Evolutionary conservation across 2,888 invertebrate genomes (phyloP), one percentile per base, ranked within the genome.

Genomic region (Seira sanloemensis): DNA sequence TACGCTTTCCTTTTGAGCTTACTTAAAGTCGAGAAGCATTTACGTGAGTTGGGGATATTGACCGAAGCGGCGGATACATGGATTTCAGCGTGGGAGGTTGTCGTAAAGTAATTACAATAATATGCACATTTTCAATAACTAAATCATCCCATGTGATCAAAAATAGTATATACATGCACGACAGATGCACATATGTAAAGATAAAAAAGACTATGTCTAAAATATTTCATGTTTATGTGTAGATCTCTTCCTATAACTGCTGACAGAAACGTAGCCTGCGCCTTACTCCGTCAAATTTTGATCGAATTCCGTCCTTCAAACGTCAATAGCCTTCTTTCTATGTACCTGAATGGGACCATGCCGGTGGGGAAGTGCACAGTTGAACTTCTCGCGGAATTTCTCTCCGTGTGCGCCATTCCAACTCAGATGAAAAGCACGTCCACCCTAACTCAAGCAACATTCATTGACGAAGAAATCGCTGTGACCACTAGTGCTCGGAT

Each of bases 31-130:
- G 89, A 89, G 65, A 86, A 81, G 54, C 78, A 81, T 74, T 71
- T 88, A 16, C 21, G 73, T 7, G 50, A 75, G n/a, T 46, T 62
- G 7, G 75, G 74, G 9, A 16, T 80, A 1, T 1, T 88, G 9
- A 78, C 50, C 1, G 74, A 77, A 21, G 66, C 65, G 16, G 69
- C 76, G 12, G 82, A 82, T 18, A 77, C 81, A 0, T 89, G 89
- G 89, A 72, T 78, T 58, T 54, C 75, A 37, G 77, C 89, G 25
- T 89, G 88, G 88, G 88, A 88, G 72, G 24, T 85, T 1, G 74
- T 85, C 9, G 58, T 86, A 12, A 86, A 80, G 88, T 87, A 80
- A 54, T 24, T 46, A 9, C 46, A 4, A 24, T 54, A n/a, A n/a
- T n/a, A n/a, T n/a, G n/a, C n/a, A n/a, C n/a, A n/a, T n/a, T n/a